Evolutionary conservation across 2,797 vertebrate species (phyloP).

Genomic region (Hafferia zeledoni): DNA sequence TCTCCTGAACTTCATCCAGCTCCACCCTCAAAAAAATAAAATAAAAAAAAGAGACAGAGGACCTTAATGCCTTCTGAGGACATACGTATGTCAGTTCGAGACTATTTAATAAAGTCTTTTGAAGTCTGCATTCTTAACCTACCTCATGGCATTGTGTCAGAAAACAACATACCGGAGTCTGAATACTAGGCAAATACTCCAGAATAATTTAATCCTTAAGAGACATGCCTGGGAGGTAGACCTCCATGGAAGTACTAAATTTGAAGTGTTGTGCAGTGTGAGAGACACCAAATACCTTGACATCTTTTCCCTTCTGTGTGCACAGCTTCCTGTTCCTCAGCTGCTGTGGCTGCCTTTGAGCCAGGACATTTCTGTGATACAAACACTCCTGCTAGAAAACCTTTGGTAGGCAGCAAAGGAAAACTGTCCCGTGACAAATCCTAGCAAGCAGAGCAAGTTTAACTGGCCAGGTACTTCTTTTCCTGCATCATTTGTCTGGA

Average conservation of each 20-base stretch:
- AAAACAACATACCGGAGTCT: background rate
- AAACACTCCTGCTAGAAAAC: background rate
- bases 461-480: background rate
- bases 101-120: background rate
- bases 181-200: background rate
- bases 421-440: background rate
- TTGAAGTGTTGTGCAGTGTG: background rate
- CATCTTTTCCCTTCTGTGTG: rapidly evolving
- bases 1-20: background rate
- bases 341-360: background rate
- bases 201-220: background rate
- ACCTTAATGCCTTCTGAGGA: background rate
- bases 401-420: background rate
- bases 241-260: background rate
- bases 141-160: background rate
- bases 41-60: background rate
- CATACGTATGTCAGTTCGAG: background rate
- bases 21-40: background rate
- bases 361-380: background rate
- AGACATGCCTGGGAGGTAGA: background rate
- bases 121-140: background rate
- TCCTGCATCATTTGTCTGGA: background rate
- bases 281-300: background rate
- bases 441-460: background rate
- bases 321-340: background rate